Percentiles rank a stretch among this genome's conserved stretches.
Evolutionary conservation across 1,140 invertebrate genomes (phyloP).

Genomic region (Philotrypesis tridentata): DNA sequence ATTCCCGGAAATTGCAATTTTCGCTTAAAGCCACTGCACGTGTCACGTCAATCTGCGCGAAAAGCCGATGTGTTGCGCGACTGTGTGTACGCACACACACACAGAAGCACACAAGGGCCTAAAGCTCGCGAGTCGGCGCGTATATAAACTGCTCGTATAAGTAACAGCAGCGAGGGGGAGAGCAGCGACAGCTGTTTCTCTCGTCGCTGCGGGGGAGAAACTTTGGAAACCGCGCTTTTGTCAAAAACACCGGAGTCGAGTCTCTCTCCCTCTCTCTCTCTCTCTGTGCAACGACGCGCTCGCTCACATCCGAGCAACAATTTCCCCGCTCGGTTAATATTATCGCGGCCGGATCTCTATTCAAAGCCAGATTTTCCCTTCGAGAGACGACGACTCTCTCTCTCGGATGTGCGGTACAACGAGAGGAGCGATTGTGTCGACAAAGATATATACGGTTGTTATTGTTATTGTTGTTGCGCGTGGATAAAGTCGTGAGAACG

Average conservation of each 20-base stretch:
- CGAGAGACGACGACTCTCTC: too few species aligned
- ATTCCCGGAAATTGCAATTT: neutral
- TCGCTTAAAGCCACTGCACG: neutral
- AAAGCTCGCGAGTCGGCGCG: neutral
- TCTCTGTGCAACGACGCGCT: neutral
- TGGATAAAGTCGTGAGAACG: too few species aligned
- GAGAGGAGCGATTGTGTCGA: too few species aligned
- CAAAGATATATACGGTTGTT: too few species aligned
- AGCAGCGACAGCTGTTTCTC: neutral
- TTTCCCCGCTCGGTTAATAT: neutral
- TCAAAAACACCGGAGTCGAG: neutral
- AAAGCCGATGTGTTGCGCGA: too few species aligned
- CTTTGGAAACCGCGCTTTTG: neutral
- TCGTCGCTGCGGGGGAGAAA: neutral
- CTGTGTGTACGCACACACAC: neutral
- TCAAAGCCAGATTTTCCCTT: neutral
- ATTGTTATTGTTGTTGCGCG: too few species aligned
- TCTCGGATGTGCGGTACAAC: too few species aligned
- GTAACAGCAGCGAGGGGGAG: too few species aligned
- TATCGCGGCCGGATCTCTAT: neutral
- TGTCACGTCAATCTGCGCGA: neutral
- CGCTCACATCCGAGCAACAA: neutral
- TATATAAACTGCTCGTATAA: neutral
- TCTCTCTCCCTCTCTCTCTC: too few species aligned
- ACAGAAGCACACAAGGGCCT: neutral